Evolutionary conservation across 2,797 vertebrate species (phyloP), one percentile per base, ranked within the genome.

Genomic region (Myotis vivesi): DNA sequence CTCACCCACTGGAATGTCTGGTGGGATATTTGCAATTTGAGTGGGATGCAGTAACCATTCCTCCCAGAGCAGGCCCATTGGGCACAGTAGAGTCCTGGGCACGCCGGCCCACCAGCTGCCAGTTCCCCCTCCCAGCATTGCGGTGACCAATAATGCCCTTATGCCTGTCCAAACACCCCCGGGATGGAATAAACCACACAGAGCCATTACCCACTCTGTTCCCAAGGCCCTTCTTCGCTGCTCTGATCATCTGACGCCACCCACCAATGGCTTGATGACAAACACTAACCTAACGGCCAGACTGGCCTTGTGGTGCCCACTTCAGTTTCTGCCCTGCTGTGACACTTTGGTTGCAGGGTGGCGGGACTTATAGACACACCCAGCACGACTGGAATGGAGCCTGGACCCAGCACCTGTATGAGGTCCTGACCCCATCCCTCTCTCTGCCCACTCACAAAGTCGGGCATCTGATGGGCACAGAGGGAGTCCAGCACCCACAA

Each of bases 51-150:
- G 49, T 6, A 11, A 44, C 28, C 8, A 1, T 83, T 41, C 46
- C 19, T 76, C 19, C 17, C 1, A 0, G 15, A 41, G 6, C 1
- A 0, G 49, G n/a, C 53, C 11, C 7, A 0, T 4, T 1, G 25
- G 33, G 30, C 51, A 38, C 4, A 0, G n/a, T 59, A 23, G 62
- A 64, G 30, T n/a, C n/a, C 19, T 22, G 0, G 3, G 30, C 15
- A 25, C 6, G 25, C 38, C n/a, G 1, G 36, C 41, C 62, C 2
- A 1, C 82, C n/a, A 13, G 6, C 22, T 8, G 22, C 22, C 41
- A 62, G 49, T 6, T 2, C 22, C 36, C 28, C 23, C 11, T 8
- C 44, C 88, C 36, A 55, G 49, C 9, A 17, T 7, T 8, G 17
- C 25, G 68, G 28, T 44, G 49, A 12, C 51, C 0, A 0, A 12